Conservation (phyloP, 1,140 invertebrate genomes). For the Asbolus verrucosus region DNA sequence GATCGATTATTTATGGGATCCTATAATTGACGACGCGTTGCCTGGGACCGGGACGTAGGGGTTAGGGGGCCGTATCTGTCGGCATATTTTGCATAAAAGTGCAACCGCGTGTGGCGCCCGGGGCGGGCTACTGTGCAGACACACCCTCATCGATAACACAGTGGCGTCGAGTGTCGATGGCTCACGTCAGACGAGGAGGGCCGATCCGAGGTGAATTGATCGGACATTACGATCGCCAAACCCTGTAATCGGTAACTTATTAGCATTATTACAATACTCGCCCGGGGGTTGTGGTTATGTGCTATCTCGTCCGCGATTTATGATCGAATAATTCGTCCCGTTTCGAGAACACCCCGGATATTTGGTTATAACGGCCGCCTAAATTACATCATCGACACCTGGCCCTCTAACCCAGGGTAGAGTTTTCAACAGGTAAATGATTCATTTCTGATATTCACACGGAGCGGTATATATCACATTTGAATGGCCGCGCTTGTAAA, state of each 20-base stretch:
- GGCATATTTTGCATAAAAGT: constrained; percentile 55
- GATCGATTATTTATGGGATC: too few relatives aligned
- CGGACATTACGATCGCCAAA: constrained; percentile 51
- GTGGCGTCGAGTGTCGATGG: constrained; percentile 16
- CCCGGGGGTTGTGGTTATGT: constrained; percentile 42
- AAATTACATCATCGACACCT: too few relatives aligned
- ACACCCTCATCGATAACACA: constrained; percentile 50
- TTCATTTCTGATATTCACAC: too few relatives aligned
- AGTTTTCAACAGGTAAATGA: too few relatives aligned
- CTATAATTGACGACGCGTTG: too few relatives aligned
- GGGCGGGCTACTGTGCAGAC: constrained; percentile 55
- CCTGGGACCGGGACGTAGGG: too few relatives aligned
- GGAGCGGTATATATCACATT: constrained; percentile 22
- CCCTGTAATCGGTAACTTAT: constrained; percentile 56
- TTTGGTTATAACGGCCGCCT: too few relatives aligned
- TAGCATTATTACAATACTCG: constrained; percentile 57
- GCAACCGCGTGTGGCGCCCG: constrained; percentile 49
- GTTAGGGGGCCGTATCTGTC: too few relatives aligned
- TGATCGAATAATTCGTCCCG: constrained; percentile 1
- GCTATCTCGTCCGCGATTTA: constrained; percentile 14
- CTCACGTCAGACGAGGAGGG: constrained; percentile 41
- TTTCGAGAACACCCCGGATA: too few relatives aligned
- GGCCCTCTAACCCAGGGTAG: too few relatives aligned
- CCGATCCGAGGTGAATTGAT: constrained; percentile 50
- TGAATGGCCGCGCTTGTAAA: constrained; percentile 2